Conservation (phyloP, 2,888 invertebrate species). For the Leucoma salicis region DNA sequence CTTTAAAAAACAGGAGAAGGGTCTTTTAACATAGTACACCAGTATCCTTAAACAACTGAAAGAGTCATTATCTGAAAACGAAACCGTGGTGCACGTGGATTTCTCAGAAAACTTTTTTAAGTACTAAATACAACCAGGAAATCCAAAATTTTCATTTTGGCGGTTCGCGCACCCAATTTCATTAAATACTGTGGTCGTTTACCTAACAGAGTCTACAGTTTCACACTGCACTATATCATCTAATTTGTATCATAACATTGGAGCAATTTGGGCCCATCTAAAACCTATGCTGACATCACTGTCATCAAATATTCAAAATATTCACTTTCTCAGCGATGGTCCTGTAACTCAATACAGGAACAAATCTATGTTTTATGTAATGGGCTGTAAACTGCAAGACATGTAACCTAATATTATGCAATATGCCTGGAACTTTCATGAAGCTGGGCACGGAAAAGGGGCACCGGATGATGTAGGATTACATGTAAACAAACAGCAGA, state of each 20-base stretch:
- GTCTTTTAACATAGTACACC: conserved; percentile 12
- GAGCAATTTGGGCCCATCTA: conserved; percentile 22
- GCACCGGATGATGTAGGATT: conserved; percentile 35
- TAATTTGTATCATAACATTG: conserved; percentile 34
- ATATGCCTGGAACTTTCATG: conserved; percentile 43
- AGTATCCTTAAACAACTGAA: conserved; percentile 11
- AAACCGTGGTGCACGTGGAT: conserved; percentile 30
- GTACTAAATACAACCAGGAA: conserved; percentile 35
- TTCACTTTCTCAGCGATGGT: conserved; percentile 45
- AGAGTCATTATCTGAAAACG: conserved; percentile 18
- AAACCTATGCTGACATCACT: conserved; percentile 14
- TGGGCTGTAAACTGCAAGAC: conserved; percentile 33
- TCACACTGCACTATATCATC: conserved; percentile 37
- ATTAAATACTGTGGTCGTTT: conserved; percentile 49
- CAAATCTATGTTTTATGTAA: conserved; percentile 40
- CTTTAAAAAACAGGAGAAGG: too few relatives aligned
- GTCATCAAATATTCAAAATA: conserved; percentile 26
- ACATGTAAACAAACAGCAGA: not conserved
- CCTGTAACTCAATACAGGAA: conserved; percentile 46
- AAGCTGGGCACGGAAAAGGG: conserved; percentile 45
- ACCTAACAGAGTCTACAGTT: conserved; percentile 22
- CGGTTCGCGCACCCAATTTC: conserved; percentile 38
- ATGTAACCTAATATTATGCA: conserved; percentile 29
- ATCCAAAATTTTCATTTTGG: conserved; percentile 38
- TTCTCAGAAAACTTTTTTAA: conserved; percentile 54